Evolutionary conservation across 2,113 vertebrate species (phyloP), one percentile per base, ranked within the genome.

Genomic region (Caranx melampygus): DNA sequence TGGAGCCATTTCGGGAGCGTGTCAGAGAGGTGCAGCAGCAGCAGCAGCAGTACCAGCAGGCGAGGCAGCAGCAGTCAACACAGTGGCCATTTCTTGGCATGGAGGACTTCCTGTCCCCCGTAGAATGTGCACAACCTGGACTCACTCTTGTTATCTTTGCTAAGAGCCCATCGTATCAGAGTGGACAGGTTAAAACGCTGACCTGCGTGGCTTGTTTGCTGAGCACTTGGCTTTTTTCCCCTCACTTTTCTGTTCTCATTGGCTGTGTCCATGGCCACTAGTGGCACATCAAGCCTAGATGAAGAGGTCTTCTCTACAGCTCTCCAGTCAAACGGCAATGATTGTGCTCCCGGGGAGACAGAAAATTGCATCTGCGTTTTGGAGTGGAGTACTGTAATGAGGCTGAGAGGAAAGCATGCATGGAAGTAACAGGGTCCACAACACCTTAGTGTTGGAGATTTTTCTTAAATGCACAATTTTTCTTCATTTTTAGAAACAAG

Each of bases 291-390:
- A 58, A 82, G 64, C 44, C 65, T 47, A 47, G 49, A 62, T 79
- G 55, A 73, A 74, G 80, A 89, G 83, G 73, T 65, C 78, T 79
- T 59, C 78, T 81, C 80, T 66, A 47, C 79, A 80, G 76, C 79
- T 87, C 78, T 91, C 82, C 75, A 87, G 82, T 90, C 73, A 90
- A 85, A 91, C 13, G 45, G 78, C 63, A 87, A 67, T 68, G 63
- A 90, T 85, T 84, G 70, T 81, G 75, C 79, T 85, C 35, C 77
- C 71, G 75, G 73, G 91, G 62, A 78, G 66, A 64, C 75, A 78
- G 12, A 82, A 82, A 82, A 86, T 72, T 73, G 60, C 12, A 45
- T 81, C 74, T 81, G 68, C 0, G 0, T 85, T 78, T 86, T 79
- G 75, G 68, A 79, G 72, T 74, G 55, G n/a, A 16, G 59, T 11